phyloP scores from a whole-genome alignment of 2,888 invertebrate genomes.

The Eupeodes latifasciatus region DNA sequence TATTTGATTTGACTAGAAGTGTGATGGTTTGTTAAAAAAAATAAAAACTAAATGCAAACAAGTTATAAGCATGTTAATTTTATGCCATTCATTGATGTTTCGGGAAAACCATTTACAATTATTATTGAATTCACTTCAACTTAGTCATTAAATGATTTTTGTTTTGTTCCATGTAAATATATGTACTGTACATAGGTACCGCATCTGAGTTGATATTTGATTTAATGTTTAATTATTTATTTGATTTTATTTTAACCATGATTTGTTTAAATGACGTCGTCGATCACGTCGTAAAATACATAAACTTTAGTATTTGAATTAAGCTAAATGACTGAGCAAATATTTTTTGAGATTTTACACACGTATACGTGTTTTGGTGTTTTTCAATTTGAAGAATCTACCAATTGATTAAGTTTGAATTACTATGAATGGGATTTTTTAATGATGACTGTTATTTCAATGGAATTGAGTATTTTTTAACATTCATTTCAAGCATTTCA shows the following conservation, averaged over 20 bases:
- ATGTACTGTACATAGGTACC: neutral
- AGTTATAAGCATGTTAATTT: constrained; percentile 7
- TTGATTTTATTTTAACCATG: neutral
- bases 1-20: no score
- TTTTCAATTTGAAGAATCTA: constrained; percentile 2
- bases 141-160: constrained; percentile 6
- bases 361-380: neutral
- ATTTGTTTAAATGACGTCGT: constrained; percentile 10
- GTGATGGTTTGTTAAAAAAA: neutral
- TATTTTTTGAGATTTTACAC: constrained; percentile 26
- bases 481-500: no score
- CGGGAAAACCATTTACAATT: constrained; percentile 1
- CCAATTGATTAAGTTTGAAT: neutral
- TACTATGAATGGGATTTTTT: constrained; percentile 16
- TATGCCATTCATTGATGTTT: constrained; percentile 1
- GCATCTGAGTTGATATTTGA: neutral
- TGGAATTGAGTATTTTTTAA: no score
- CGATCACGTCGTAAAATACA: neutral
- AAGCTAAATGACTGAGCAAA: constrained; percentile 28
- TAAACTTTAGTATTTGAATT: neutral
- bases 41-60: neutral
- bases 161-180: neutral
- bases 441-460: neutral
- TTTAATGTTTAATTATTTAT: neutral
- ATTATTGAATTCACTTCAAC: constrained; percentile 2